Percentiles rank a stretch among this genome's conserved stretches.
phyloP scores from a whole-genome alignment of 2,888 invertebrate genomes.

The Stenoptilia bipunctidactyla region DNA sequence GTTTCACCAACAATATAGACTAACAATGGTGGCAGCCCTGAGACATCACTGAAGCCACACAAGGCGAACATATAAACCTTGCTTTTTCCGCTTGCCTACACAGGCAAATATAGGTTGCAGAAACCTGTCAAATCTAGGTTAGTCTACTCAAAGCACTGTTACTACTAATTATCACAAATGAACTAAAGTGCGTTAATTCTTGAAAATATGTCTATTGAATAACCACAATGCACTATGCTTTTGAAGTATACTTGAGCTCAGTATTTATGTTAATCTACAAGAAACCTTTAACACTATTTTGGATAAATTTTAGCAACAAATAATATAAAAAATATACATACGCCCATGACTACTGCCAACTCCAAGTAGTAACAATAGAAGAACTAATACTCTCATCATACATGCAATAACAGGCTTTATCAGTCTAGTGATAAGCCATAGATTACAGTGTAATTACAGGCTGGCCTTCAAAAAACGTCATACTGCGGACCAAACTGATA shows the following conservation, averaged over 20 bases:
- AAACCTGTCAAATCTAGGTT: conserved; percentile 1
- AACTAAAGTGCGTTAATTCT: conserved; percentile 8
- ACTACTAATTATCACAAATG: no score
- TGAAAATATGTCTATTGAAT: no score
- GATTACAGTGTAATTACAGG: conserved; percentile 43
- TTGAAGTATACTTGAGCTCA: no score
- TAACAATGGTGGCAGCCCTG: neutral
- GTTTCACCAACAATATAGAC: neutral
- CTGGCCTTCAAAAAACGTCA: conserved; percentile 40
- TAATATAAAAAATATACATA: conserved; percentile 27
- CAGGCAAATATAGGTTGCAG: neutral
- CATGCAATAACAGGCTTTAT: conserved; percentile 18
- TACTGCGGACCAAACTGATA: conserved; percentile 52
- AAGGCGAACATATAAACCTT: neutral
- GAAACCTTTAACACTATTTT: no score
- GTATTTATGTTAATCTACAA: no score
- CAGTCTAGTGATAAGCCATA: conserved; percentile 25
- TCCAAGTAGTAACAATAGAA: conserved; percentile 24
- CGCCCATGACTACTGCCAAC: conserved; percentile 51
- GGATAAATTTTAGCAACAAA: no score
- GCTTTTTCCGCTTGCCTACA: neutral
- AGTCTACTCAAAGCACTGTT: neutral
- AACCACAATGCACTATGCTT: no score
- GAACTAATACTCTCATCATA: conserved; percentile 11
- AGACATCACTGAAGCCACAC: neutral